Evolutionary conservation across 2,888 invertebrate species (phyloP), one percentile per base, ranked within the genome.

Genomic region (Holacanthella duospinosa): DNA sequence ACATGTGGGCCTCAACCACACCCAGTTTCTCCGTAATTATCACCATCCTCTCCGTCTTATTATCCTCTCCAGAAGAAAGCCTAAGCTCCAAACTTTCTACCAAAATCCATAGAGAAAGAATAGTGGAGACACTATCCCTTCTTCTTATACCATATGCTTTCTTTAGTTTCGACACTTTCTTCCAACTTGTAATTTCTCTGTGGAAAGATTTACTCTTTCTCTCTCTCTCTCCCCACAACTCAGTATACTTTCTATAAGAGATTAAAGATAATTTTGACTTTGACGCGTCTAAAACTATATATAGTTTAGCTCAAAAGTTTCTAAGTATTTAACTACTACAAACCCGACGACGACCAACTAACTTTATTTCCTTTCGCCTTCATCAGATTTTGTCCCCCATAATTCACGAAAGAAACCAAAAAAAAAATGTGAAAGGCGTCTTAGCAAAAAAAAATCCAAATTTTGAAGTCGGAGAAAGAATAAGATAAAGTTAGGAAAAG

Each of bases 21-120:
- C 28, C 19, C 27, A 59, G 48, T 44, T 59, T 48, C 43, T 25
- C 29, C 59, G 29, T 59, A 59, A 59, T 59, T 59, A 59, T 59
- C 59, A 48, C 59, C 59, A 26, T 29, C 24, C 16, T 55, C 55
- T 55, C 12, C 55, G 53, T 21, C 55, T 55, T 27, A 55, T 53
- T 26, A 6, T 55, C 55, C n/a, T n/a, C n/a, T n/a, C n/a, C 55
- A 55, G 4, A 12, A 26, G 26, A 25, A 12, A 26, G 48, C 12
- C 4, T 4, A 21, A 48, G n/a, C 48, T 21, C 48, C n/a, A 21
- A 21, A 21, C 48, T 48, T n/a, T 48, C 21, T 4, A 4, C 12
- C 12, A 4, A 9, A 21, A 21, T 4, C 4, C 4, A 21, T n/a
- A 48, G 48, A 21, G 21, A 48, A 21, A n/a, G 4, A 21, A 9